Evolutionary conservation across 2,113 vertebrate genomes (phyloP).

Genomic region (Elgaria multicarinata): DNA sequence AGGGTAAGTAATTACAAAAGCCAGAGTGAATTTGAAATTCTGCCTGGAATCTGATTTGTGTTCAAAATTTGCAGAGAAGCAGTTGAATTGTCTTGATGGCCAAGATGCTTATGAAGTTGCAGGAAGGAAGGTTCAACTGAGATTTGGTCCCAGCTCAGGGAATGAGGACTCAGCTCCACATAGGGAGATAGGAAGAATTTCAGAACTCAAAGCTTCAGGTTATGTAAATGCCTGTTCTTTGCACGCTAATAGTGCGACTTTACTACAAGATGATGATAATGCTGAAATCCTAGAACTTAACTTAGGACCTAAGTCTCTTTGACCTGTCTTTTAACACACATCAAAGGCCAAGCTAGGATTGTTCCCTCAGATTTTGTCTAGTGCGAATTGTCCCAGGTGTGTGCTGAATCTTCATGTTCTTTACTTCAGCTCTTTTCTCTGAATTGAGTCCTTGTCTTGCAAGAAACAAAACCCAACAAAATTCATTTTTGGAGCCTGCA

Average conservation of each 20-base stretch:
- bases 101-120: conserved; percentile 37
- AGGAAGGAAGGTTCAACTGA: conserved; percentile 28
- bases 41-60: conserved; percentile 43
- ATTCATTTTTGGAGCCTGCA: not conserved
- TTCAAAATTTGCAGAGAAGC: conserved; percentile 36
- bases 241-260: not conserved
- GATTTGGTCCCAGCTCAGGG: conserved; percentile 38
- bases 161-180: conserved; percentile 33
- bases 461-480: conserved; percentile 2
- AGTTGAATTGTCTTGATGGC: conserved; percentile 36
- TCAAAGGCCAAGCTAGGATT: conserved; percentile 44
- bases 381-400: conserved; percentile 30
- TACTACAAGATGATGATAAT: conserved; percentile 7
- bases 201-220: conserved; percentile 46
- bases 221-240: conserved; percentile 35
- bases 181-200: conserved; percentile 41
- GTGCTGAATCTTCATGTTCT: conserved; percentile 34
- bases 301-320: conserved; percentile 15
- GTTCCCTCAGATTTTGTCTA: conserved; percentile 37
- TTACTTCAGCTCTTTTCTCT: conserved; percentile 9
- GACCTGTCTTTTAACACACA: conserved; percentile 19
- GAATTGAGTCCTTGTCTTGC: conserved; percentile 19
- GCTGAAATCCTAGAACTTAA: conserved; percentile 34
- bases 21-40: conserved; percentile 14
- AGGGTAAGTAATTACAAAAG: conserved; percentile 15